These are phyloP conservation scores for Leucophenga montana DNA, from an alignment of 2,888 invertebrate species.

Conservation along the genomic window DNA sequence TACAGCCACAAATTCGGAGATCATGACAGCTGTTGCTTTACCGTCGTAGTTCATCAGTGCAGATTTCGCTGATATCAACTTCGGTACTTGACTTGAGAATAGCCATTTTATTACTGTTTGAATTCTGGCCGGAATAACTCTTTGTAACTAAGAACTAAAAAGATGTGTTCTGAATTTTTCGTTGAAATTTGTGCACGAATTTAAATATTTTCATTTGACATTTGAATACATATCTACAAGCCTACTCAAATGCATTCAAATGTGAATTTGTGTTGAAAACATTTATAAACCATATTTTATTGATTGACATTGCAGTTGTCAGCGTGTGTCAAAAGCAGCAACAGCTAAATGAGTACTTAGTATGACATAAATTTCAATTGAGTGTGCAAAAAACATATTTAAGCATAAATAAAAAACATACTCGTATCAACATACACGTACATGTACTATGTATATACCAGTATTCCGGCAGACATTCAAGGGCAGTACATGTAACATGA, in stretches of 20 bases:
- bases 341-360: neutral
- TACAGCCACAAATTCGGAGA: neutral
- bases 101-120: neutral
- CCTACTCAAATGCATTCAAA: too few relatives aligned
- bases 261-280: too few relatives aligned
- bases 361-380: slow-evolving; percentile 1
- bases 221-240: too few relatives aligned
- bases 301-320: slow-evolving; percentile 3
- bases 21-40: neutral
- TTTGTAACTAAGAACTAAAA: too few relatives aligned
- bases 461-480: too few relatives aligned
- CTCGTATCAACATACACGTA: too few relatives aligned
- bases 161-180: too few relatives aligned
- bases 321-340: neutral
- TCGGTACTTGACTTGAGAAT: neutral
- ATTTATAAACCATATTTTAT: neutral
- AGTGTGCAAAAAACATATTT: neutral
- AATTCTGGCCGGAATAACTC: too few relatives aligned
- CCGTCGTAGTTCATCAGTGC: neutral
- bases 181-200: too few relatives aligned
- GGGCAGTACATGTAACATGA: too few relatives aligned
- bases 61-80: neutral
- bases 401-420: neutral
- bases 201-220: too few relatives aligned
- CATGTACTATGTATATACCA: too few relatives aligned